Percentiles rank a stretch among this genome's conserved stretches.
These are phyloP conservation scores for Leptopterna dolabrata DNA, from an alignment of 2,888 invertebrate genomes.

Conservation along the genomic window DNA sequence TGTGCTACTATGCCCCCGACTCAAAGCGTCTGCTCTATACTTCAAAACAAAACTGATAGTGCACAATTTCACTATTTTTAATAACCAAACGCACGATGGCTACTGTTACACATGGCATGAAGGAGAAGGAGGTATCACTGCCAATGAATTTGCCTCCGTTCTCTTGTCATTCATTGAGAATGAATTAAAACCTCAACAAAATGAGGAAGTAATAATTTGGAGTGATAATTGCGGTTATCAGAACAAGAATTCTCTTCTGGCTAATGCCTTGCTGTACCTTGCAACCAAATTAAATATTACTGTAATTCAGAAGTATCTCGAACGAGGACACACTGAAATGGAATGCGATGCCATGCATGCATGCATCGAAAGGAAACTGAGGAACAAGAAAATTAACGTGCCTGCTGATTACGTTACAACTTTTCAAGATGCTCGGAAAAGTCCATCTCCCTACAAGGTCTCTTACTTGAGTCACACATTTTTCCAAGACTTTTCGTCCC, in stretches of 20 bases:
- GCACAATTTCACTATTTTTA: constrained; percentile 16
- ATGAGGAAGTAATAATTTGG: not conserved
- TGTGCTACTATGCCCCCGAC: constrained; percentile 12
- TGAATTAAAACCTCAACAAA: not conserved
- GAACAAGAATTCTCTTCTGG: constrained; percentile 63
- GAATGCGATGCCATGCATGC: constrained; percentile 66
- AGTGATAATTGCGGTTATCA: no score
- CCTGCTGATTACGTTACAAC: constrained; percentile 61
- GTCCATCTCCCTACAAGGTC: no score
- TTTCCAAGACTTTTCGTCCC: no score
- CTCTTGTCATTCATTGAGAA: not conserved
- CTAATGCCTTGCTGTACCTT: constrained; percentile 63
- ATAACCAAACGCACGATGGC: constrained; percentile 1
- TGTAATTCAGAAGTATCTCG: constrained; percentile 64
- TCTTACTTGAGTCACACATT: no score
- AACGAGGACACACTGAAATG: constrained; percentile 66
- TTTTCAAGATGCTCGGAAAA: constrained; percentile 53
- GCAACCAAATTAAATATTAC: constrained; percentile 59
- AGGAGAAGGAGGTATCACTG: constrained; percentile 1
- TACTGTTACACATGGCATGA: constrained; percentile 31
- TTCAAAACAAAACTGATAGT: constrained; percentile 33
- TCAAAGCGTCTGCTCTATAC: constrained; percentile 24
- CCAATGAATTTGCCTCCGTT: not conserved
- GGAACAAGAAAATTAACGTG: constrained; percentile 62
- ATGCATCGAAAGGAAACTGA: constrained; percentile 65